Base-by-base conservation (phyloP, 2,888 invertebrate species). In the Reticulitermes lucifugus region DNA sequence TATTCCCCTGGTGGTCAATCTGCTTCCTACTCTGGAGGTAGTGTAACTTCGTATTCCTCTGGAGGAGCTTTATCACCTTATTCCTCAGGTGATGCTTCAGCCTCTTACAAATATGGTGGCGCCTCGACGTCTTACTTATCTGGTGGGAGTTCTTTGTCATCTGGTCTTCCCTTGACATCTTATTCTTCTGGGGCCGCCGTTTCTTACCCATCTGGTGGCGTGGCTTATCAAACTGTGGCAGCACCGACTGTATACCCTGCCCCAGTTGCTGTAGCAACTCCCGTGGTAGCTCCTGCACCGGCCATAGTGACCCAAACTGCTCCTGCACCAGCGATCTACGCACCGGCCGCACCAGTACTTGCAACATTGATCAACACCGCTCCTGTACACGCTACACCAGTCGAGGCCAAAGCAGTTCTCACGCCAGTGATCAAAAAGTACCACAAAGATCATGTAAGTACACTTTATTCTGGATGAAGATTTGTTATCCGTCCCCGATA, bases 391-490 rank as follows among this genome's bases (percentile, higher is more conserved):
- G 83, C 86, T 88, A 59, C 87, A 83, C 83, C 88, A 84, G 84
- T 88, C 80, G 46, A 87, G 79, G 86, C 87, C 87, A 87, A 89
- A 4, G 90, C 91, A 29, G 89, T 90, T 29, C 90, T 91, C 35
- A 94, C 93, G 89, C 92, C 94, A 88, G 92, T 93, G n/a, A 92
- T 93, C 88, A 91, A 92, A 21, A 93, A 93, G 85, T 94, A 94
- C 89, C 89, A 93, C 88, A 94, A 94, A 89, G 93, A 94, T 89
- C 94, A 94, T 89, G 94, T 94, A 89, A 93, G 94, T 92, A 86
- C 35, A 43, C 84, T 80, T 75, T 73, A 25, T 18, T 55, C 55
- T 55, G 55, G 55, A 51, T 51, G 35, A 35, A 35, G 35, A 51
- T 51, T 51, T 7, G 51, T 18, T 55, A 18, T 55, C 55, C 5